phyloP scores from a whole-genome alignment of 2,113 vertebrate species.

The Chloropsis cyanopogon region DNA sequence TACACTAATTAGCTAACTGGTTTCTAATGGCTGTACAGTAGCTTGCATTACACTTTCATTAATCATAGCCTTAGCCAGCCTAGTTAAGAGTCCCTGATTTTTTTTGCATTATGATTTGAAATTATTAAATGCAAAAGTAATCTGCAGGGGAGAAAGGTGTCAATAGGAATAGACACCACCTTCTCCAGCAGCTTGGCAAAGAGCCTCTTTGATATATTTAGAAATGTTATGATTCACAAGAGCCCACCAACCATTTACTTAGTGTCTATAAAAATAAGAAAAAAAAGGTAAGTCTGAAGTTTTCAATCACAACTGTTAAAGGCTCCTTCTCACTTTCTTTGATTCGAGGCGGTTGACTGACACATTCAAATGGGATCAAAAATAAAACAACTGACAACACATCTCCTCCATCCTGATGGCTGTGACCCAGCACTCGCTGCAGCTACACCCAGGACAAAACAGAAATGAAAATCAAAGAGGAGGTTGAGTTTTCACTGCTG shows the following conservation, averaged over 20 bases:
- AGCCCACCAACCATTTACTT: not conserved
- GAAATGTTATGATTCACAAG: not conserved
- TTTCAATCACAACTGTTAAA: conserved; percentile 41
- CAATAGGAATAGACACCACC: not conserved
- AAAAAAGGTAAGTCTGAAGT: not conserved
- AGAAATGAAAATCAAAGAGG: conserved; percentile 28
- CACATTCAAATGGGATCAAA: conserved; percentile 47
- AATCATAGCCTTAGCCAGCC: not conserved
- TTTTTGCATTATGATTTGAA: not conserved
- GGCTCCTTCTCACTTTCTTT: conserved; percentile 42
- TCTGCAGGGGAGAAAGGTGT: not conserved
- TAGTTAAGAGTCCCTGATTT: not conserved
- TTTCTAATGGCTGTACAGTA: not conserved
- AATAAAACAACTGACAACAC: conserved; percentile 32
- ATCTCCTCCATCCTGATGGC: conserved; percentile 13
- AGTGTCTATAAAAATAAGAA: not conserved
- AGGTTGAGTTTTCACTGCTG: not conserved
- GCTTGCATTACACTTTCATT: not conserved
- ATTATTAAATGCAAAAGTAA: not conserved
- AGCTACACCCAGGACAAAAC: not conserved
- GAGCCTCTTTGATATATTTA: not conserved
- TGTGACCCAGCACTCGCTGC: not conserved
- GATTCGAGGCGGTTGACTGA: conserved; percentile 21
- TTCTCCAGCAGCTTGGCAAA: not conserved
- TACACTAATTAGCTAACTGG: conserved; percentile 36